A percentile compares a stretch with the other conserved stretches of the same genome.
Conservation (phyloP, 2,888 invertebrate species). For the Urechis unicinctus region DNA sequence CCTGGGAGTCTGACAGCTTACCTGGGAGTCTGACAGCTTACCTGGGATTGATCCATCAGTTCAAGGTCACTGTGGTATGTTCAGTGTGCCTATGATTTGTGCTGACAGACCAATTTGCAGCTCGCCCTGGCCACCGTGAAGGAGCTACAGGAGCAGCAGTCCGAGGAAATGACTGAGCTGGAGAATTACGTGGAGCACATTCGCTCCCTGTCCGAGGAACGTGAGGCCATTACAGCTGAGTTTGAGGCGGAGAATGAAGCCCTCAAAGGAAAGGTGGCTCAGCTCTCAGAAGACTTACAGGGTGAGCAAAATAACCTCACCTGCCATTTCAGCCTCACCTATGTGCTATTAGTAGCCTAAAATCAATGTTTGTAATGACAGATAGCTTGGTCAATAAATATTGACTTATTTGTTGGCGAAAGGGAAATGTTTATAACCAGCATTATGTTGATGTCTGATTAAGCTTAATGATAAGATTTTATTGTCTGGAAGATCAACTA, state of each 20-base stretch:
- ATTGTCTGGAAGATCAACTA: neutral
- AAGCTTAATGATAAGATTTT: neutral
- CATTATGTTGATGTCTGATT: neutral
- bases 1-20: no score
- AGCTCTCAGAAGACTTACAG: slow-evolving; percentile 29
- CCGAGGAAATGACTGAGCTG: slow-evolving; percentile 52
- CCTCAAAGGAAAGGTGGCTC: slow-evolving; percentile 34
- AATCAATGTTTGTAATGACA: no score
- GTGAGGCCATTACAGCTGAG: slow-evolving; percentile 45
- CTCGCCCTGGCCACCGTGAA: slow-evolving; percentile 12
- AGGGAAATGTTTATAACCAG: neutral
- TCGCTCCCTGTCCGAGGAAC: slow-evolving; percentile 40
- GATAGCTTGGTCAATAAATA: no score
- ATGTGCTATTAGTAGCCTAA: no score
- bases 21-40: no score
- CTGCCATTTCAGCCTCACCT: neutral
- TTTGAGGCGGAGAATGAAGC: slow-evolving; percentile 45
- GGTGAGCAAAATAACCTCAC: slow-evolving; percentile 18
- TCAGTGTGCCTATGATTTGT: neutral
- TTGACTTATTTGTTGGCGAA: neutral
- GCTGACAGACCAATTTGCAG: slow-evolving; percentile 11
- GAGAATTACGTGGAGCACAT: slow-evolving; percentile 52
- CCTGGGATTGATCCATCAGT: no score
- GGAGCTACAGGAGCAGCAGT: slow-evolving; percentile 28
- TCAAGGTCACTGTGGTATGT: neutral